Evolutionary conservation across 2,888 invertebrate species (phyloP).

Genomic region (Latrodectus hesperus): DNA sequence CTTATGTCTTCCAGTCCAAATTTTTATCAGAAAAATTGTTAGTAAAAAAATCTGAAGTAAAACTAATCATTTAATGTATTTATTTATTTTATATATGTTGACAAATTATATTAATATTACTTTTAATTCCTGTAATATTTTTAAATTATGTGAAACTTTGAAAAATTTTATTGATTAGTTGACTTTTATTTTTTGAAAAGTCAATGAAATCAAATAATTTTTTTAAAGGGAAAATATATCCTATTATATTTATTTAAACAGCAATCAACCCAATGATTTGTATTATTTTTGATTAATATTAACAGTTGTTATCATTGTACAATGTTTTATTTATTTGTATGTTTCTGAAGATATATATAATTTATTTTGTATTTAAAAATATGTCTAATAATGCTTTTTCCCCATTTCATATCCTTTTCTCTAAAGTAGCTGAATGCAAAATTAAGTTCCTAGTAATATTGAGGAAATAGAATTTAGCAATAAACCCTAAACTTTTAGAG

Average conservation of each 20-base stretch:
- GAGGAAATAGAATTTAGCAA: constrained; percentile 1
- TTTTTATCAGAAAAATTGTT: background rate
- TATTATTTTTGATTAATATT: too few species aligned
- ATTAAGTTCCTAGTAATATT: constrained; percentile 1
- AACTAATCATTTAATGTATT: too few species aligned
- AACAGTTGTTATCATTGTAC: background rate
- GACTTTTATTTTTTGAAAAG: too few species aligned
- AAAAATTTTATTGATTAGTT: too few species aligned
- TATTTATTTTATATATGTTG: too few species aligned
- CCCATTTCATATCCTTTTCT: background rate
- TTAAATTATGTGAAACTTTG: too few species aligned
- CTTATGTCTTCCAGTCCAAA: constrained; percentile 5
- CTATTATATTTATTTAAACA: too few species aligned
- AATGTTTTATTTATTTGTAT: constrained; percentile 7
- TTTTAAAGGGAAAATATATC: too few species aligned
- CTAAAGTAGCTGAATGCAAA: background rate
- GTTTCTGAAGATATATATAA: constrained; percentile 6
- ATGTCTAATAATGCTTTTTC: background rate
- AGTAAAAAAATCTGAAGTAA: background rate
- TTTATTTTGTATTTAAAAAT: constrained; percentile 2
- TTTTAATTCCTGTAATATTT: too few species aligned
- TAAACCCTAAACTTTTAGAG: background rate
- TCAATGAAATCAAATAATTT: too few species aligned
- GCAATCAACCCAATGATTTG: too few species aligned
- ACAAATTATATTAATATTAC: too few species aligned